Base-by-base conservation (phyloP, 2,797 vertebrate genomes). In the Hoplostethus mediterraneus region DNA sequence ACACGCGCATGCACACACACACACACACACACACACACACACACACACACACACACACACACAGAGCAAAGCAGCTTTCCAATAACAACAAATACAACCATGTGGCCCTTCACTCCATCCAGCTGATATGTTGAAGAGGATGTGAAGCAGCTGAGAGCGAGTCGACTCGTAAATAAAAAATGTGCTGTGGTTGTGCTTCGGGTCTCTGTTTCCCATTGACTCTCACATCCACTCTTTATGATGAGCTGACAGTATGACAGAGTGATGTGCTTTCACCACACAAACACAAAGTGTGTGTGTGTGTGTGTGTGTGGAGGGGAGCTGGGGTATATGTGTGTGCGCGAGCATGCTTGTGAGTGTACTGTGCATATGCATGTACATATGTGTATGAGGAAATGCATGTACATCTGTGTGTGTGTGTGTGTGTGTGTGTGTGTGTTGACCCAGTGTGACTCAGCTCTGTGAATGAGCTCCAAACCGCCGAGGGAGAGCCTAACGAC, bases 111-210 rank as follows among this genome's bases (percentile, higher is more conserved):
- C 13, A 5, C 68, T 63, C 48, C 45, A 9, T 69, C 61, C 65
- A 64, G 33, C 63, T 63, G 28, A 68, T 62, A 11, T 31, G 63
- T 6, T 31, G 63, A 67, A 66, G 67, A 81, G 75, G 82, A 88
- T 81, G 76, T 59, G 60, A 64, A 71, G 67, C 81, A 86, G 75
- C 77, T 86, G 73, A 71, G 64, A 68, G 45, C 38, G 16, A 71
- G 40, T 48, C 51, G 16, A 60, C 71, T 67, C 10, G 6, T 69
- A 84, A 83, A 85, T 75, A 58, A 83, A 68, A 79, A 65, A 84
- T 67, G 73, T 73, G 79, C 64, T 78, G 76, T 3, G 63, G 65
- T 71, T 40, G 63, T 67, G 60, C 38, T 82, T 77, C 48, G 38
- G 36, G 21, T 71, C n/a, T 78, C 42, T 78, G 66, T 49, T 84